Evolutionary conservation across 1,140 invertebrate genomes (phyloP).

Genomic region (Bombus difficillimus): DNA sequence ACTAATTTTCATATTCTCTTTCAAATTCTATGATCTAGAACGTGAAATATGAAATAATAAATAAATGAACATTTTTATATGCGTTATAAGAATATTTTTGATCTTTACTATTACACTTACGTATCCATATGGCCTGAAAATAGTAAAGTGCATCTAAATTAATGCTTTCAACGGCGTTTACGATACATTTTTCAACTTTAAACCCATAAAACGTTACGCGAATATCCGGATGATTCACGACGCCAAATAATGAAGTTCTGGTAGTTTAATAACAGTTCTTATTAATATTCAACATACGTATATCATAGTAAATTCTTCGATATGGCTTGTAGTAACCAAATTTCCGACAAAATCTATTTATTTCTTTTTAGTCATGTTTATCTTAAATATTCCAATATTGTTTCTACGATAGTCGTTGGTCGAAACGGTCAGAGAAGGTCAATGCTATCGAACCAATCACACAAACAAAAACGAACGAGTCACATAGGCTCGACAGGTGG

Average conservation of each 20-base stretch:
- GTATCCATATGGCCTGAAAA: background rate
- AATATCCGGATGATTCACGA: background rate
- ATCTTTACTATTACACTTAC: background rate
- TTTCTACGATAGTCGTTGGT: no score
- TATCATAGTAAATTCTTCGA: background rate
- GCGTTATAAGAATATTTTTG: background rate
- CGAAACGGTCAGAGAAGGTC: no score
- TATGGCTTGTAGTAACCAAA: background rate
- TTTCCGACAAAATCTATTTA: no score
- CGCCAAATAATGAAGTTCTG: background rate
- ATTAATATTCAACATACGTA: background rate
- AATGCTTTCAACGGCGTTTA: background rate
- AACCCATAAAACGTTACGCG: background rate
- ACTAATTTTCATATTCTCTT: no score
- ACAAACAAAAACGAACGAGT: no score
- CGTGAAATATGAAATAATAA: background rate
- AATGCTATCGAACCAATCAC: no score
- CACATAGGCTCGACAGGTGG: no score
- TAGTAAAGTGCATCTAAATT: background rate
- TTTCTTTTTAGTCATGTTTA: no score
- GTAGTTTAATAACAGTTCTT: background rate
- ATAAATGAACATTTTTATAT: background rate
- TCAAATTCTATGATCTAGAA: background rate
- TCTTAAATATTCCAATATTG: no score
- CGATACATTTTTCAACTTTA: background rate